Evolutionary conservation across 2,797 vertebrate genomes (phyloP).

Genomic region (Pelobates cultripes): DNA sequence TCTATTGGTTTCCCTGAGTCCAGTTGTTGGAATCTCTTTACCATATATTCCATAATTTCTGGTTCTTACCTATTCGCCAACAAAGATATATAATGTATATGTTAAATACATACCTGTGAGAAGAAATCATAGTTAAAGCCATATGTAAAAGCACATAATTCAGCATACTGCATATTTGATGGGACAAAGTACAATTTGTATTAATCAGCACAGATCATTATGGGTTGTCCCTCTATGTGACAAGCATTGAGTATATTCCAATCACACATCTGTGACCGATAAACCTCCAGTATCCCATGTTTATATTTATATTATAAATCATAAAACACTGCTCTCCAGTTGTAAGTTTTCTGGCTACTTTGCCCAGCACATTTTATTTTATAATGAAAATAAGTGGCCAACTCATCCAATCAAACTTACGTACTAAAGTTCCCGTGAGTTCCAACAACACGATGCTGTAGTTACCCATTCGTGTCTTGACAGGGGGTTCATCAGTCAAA

Average conservation of each 20-base stretch:
- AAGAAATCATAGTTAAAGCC: no score
- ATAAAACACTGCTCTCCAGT: background rate
- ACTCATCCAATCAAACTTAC: conserved; percentile 8
- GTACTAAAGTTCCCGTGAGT: conserved; percentile 7
- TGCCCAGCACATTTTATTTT: conserved; percentile 19
- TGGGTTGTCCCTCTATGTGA: background rate
- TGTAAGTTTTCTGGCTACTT: background rate
- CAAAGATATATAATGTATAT: no score
- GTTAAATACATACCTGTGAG: no score
- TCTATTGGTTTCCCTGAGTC: no score
- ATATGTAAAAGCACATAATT: no score
- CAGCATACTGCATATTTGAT: background rate
- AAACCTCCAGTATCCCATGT: background rate
- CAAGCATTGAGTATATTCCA: background rate
- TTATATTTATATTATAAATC: conserved; percentile 14
- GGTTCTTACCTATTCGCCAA: no score
- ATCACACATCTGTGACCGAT: conserved; percentile 12
- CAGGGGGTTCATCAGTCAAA: conserved; percentile 34
- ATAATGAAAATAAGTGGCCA: conserved; percentile 42
- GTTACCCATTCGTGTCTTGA: conserved; percentile 36
- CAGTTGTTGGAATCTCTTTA: no score
- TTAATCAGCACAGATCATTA: background rate
- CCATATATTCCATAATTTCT: no score
- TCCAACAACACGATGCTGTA: conserved; percentile 31
- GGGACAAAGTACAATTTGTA: background rate